Evolutionary conservation across 2,888 invertebrate genomes (phyloP).

Genomic region (Monopis laevigella): DNA sequence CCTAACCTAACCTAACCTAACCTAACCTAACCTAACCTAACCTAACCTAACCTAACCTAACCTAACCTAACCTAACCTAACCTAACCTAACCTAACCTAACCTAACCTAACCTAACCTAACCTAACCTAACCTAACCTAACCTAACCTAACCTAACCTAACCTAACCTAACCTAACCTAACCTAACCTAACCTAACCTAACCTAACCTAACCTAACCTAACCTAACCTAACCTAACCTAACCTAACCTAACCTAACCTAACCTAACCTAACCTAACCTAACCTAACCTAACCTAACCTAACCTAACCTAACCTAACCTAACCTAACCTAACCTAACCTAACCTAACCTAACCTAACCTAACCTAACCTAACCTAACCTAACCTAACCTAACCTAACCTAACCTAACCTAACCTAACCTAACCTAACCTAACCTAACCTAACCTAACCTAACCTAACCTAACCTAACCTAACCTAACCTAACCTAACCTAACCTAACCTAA

Average conservation of each 20-base stretch:
- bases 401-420: slow-evolving; percentile 16
- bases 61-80: slow-evolving; percentile 24
- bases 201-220: background rate
- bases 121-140: slow-evolving; percentile 25
- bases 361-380: slow-evolving; percentile 22
- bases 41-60: slow-evolving; percentile 23
- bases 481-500: slow-evolving; percentile 16
- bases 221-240: slow-evolving; percentile 8
- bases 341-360: slow-evolving; percentile 20
- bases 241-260: background rate
- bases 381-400: slow-evolving; percentile 23
- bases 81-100: slow-evolving; percentile 16
- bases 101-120: slow-evolving; percentile 24
- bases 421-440: slow-evolving; percentile 1
- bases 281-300: slow-evolving; percentile 2
- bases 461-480: slow-evolving; percentile 10
- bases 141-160: background rate
- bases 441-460: background rate
- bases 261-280: background rate
- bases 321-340: slow-evolving; percentile 24
- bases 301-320: slow-evolving; percentile 17
- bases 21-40: slow-evolving; percentile 23
- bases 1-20: slow-evolving; percentile 21
- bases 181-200: slow-evolving; percentile 19
- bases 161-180: slow-evolving; percentile 8